These are phyloP conservation scores for Gymnoscelis rufifasciata DNA, from an alignment of 2,888 invertebrate genomes.

Conservation along the genomic window DNA sequence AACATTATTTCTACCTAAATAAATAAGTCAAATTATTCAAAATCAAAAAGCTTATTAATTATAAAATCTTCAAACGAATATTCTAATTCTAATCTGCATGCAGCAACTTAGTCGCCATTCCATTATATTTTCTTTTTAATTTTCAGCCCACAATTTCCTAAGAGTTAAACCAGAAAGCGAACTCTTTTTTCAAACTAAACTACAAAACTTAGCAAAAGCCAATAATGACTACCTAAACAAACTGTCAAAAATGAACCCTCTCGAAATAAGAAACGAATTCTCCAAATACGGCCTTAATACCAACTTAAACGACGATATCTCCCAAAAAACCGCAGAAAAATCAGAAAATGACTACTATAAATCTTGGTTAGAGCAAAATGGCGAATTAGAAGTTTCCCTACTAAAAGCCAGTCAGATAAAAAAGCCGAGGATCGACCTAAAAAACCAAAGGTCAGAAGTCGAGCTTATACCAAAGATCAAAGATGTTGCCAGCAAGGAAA, in stretches of 20 bases:
- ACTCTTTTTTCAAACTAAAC: slow-evolving; percentile 62
- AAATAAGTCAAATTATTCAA: too few relatives aligned
- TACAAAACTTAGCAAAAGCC: slow-evolving; percentile 59
- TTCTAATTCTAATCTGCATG: too few relatives aligned
- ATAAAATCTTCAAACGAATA: too few relatives aligned
- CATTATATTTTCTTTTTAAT: background rate
- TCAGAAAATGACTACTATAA: slow-evolving; percentile 70
- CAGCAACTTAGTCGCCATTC: too few relatives aligned
- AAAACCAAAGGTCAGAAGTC: slow-evolving; percentile 61
- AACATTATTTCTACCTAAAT: too few relatives aligned
- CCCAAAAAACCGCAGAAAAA: slow-evolving; percentile 46
- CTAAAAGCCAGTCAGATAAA: slow-evolving; percentile 59
- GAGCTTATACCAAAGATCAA: slow-evolving; percentile 64
- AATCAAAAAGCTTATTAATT: too few relatives aligned
- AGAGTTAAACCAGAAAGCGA: slow-evolving; percentile 71
- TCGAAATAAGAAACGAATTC: slow-evolving; percentile 63
- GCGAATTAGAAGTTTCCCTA: slow-evolving; percentile 69
- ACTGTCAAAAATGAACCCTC: slow-evolving; percentile 63
- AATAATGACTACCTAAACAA: slow-evolving; percentile 60
- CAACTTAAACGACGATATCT: slow-evolving; percentile 43
- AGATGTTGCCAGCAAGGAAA: slow-evolving; percentile 46
- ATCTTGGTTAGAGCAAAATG: slow-evolving; percentile 72
- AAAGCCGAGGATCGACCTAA: slow-evolving; percentile 45
- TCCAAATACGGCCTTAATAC: slow-evolving; percentile 66
- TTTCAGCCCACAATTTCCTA: slow-evolving; percentile 53